Base-by-base conservation (phyloP, 2,113 vertebrate genomes). In the Accipiter cooperii region DNA sequence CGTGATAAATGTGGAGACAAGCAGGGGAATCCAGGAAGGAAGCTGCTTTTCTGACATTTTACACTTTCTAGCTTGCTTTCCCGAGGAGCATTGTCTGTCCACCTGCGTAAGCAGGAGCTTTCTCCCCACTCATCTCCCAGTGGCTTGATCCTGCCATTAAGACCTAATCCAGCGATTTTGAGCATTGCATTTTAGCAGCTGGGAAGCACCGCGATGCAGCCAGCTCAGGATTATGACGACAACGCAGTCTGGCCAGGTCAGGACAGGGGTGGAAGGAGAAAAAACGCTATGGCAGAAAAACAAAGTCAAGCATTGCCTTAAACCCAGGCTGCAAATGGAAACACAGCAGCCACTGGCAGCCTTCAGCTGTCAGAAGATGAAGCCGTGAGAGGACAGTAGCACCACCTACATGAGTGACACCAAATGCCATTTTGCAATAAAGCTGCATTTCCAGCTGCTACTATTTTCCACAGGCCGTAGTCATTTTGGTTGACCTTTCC, bases 61-160 rank as follows among this genome's bases (percentile, higher is more conserved):
- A 55, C 10, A 38, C 70, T 80, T 82, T 68, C 58, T 33, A 40
- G 20, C 61, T 82, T 8, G 3, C 44, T 51, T 77, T 92, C 34
- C 58, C 0, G 1, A 87, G 82, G 24, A 89, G 25, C n/a, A 31
- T 34, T 75, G 74, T n/a, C 71, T 24, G 17, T 38, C 42, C 68
- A 90, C 76, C 84, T 70, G 76, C 8, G 2, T 92, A 75, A 96
- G 68, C 85, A 90, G 61, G 40, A 74, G 89, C 60, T 80, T 85
- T 91, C 71, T 89, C 74, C 61, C 44, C 71, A 31, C 93, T 86
- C 84, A 73, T 65, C 70, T 86, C 75, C 84, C 0, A 0, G 84
- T 44, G 25, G 51, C 70, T 90, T 94, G 89, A 97, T 95, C 95
- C 75, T 92, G 64, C 95, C 91, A 91, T 97, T 96, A 97, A 79